These are phyloP conservation scores for Teleogryllus oceanicus DNA, from an alignment of 2,888 invertebrate species.

Conservation along the genomic window DNA sequence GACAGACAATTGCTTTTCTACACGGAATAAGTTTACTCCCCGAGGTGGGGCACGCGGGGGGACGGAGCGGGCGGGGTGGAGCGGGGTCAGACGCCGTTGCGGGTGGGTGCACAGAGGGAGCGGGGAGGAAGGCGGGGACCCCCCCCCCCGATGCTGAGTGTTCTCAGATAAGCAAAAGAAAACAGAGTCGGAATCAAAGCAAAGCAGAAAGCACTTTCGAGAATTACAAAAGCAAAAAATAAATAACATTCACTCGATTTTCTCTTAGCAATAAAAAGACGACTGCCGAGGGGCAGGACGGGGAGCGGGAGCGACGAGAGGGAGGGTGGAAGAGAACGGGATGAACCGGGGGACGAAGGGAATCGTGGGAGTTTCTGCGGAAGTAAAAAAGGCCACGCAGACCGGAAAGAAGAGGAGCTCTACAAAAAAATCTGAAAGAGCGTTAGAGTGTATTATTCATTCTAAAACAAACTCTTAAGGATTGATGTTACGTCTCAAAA, in stretches of 20 bases:
- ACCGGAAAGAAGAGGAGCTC: constrained; percentile 12
- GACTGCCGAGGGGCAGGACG: background rate
- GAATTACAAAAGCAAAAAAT: constrained; percentile 18
- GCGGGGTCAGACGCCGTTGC: background rate
- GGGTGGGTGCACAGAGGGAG: background rate
- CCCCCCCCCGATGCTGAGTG: background rate
- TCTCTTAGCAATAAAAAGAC: background rate
- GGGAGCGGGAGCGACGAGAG: too few species aligned
- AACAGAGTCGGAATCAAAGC: constrained; percentile 18
- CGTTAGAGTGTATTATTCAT: constrained; percentile 34
- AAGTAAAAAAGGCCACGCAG: background rate
- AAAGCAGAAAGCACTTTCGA: constrained; percentile 18
- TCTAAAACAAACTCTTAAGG: constrained; percentile 29
- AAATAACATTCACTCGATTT: constrained; percentile 18
- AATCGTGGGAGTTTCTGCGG: background rate
- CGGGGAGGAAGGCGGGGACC: background rate
- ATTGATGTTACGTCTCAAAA: constrained; percentile 30
- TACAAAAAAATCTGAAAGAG: constrained; percentile 33
- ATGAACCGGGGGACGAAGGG: background rate
- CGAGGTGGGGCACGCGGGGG: background rate
- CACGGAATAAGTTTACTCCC: too few species aligned
- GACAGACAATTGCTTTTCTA: background rate
- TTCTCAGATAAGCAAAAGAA: constrained; percentile 18
- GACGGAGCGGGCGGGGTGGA: background rate
- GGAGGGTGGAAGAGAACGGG: background rate